These are phyloP conservation scores for Xanthostigma xanthostigma DNA, from an alignment of 2,888 invertebrate genomes.

Conservation along the genomic window DNA sequence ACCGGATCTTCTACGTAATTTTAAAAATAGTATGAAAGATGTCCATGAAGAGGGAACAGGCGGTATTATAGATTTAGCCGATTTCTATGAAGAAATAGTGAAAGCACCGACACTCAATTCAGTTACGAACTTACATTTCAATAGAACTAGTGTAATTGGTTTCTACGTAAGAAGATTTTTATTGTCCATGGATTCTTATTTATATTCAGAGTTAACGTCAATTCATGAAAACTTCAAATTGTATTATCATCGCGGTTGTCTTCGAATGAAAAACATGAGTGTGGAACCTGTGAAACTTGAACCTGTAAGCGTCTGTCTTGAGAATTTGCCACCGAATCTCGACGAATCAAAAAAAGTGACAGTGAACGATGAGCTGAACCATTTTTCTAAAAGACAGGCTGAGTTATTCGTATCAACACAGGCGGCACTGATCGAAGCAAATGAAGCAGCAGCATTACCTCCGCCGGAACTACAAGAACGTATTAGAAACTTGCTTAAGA, in stretches of 20 bases:
- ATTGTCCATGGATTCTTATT: constrained; percentile 66
- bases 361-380: constrained; percentile 33
- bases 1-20: constrained; percentile 39
- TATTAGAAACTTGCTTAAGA: constrained; percentile 54
- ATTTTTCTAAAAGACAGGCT: constrained; percentile 78
- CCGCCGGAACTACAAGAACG: constrained; percentile 63
- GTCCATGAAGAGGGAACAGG: constrained; percentile 39
- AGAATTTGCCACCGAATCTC: no score
- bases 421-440: constrained; percentile 63
- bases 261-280: no score
- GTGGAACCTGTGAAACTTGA: no score
- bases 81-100: constrained; percentile 21
- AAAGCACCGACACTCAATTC: constrained; percentile 5
- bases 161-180: constrained; percentile 69
- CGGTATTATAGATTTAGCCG: constrained; percentile 49
- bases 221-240: constrained; percentile 55
- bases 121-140: constrained; percentile 13
- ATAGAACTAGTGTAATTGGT: constrained; percentile 39
- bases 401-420: constrained; percentile 81
- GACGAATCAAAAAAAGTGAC: no score
- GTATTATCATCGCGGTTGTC: constrained; percentile 38
- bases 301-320: no score
- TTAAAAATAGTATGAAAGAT: constrained; percentile 40
- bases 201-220: constrained; percentile 67
- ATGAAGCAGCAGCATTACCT: constrained; percentile 63